Conservation (phyloP, 2,113 vertebrate genomes). For the Lagenorhynchus albirostris region DNA sequence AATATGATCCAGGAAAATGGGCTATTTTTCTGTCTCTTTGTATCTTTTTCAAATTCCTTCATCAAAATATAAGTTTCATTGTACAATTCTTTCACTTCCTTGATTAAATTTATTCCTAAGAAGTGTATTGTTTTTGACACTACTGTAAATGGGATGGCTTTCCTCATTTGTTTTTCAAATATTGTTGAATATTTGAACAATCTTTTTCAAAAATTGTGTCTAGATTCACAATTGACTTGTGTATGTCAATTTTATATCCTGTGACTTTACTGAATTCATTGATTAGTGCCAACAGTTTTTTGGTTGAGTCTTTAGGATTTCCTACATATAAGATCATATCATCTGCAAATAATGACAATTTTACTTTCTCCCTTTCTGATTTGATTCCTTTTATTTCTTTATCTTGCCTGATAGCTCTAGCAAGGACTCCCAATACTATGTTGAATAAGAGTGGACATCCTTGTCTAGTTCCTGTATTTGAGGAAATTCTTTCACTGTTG, state of each 20-base stretch:
- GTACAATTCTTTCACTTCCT: no score
- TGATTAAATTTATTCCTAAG: no score
- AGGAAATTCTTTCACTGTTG: not conserved
- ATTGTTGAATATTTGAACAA: no score
- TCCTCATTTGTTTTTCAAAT: not conserved
- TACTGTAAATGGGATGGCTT: not conserved
- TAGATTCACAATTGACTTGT: no score
- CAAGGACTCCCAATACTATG: not conserved
- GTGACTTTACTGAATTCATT: not conserved
- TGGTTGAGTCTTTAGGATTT: not conserved
- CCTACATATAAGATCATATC: not conserved
- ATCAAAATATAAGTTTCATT: no score
- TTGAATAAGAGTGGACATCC: not conserved
- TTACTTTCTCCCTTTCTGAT: not conserved
- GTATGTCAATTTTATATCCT: not conserved
- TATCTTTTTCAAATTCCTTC: not conserved
- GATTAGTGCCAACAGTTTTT: not conserved
- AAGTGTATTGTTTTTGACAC: not conserved
- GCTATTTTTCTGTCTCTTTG: not conserved
- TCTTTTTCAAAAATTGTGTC: no score
- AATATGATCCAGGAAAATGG: not conserved
- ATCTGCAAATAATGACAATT: not conserved
- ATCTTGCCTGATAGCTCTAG: not conserved
- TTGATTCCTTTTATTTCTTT: not conserved
- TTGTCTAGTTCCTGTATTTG: not conserved